Evolutionary conservation across 1,140 invertebrate species (phyloP).

Genomic region (Odontomachus brunneus): DNA sequence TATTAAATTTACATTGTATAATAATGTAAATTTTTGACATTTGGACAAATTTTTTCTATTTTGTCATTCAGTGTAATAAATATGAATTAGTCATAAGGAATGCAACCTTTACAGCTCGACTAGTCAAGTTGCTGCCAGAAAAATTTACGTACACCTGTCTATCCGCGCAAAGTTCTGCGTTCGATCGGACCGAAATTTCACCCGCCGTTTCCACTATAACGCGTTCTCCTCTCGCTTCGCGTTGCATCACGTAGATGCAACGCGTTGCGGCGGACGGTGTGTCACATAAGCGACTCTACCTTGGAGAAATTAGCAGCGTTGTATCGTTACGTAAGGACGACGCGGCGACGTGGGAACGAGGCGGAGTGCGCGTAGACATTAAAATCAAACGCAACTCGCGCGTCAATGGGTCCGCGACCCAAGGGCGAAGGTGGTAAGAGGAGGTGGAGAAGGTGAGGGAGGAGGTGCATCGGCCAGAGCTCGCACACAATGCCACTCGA

Average conservation of each 20-base stretch:
- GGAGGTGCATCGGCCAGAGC: conserved; percentile 33
- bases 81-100: no score
- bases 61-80: no score
- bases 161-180: no score
- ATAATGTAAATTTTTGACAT: no score
- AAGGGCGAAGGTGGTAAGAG: conserved; percentile 28
- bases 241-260: conserved; percentile 42
- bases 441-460: conserved; percentile 5
- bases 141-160: no score
- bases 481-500: conserved; percentile 73
- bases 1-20: no score
- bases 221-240: no score
- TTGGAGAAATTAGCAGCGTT: conserved; percentile 49
- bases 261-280: conserved; percentile 17
- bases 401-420: conserved; percentile 51
- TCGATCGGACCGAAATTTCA: no score
- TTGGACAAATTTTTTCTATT: no score
- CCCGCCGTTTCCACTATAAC: no score
- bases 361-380: conserved; percentile 33
- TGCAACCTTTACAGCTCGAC: no score
- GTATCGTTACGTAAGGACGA: conserved; percentile 48
- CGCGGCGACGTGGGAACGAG: conserved; percentile 60
- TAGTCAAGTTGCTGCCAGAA: no score
- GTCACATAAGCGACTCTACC: conserved; percentile 41
- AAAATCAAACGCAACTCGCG: conserved; percentile 50